phyloP scores from a whole-genome alignment of 35 echinoderm and acorn worm genomes.

The Chiridota heheva region DNA sequence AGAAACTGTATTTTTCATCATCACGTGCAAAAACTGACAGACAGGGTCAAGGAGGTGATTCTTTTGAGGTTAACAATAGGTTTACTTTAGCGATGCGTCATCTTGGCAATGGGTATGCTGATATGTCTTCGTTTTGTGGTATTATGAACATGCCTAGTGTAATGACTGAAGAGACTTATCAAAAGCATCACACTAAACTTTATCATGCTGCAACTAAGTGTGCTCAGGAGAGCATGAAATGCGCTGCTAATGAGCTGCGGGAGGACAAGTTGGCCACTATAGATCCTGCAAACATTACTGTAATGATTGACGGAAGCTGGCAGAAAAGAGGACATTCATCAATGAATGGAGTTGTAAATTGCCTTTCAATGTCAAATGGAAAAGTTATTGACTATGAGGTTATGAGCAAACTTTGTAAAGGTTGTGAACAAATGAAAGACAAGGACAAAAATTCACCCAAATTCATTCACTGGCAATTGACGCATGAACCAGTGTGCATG shows the following conservation, averaged over 20 bases:
- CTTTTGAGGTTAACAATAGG: conserved; percentile 12
- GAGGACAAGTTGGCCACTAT: neutral
- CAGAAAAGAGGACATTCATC: neutral
- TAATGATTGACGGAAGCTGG: neutral
- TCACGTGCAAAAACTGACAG: neutral
- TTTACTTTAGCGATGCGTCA: neutral
- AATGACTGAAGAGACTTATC: conserved; percentile 16
- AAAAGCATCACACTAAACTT: neutral
- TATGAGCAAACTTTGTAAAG: neutral
- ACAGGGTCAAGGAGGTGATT: neutral
- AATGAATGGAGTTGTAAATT: conserved; percentile 15
- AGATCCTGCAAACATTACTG: neutral
- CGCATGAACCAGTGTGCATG: neutral
- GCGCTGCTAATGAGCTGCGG: conserved; percentile 9
- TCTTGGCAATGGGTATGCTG: neutral
- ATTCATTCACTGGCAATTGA: neutral
- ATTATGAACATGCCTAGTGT: neutral
- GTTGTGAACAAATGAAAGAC: neutral
- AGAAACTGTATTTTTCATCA: neutral
- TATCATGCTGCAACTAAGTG: neutral
- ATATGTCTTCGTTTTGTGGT: neutral
- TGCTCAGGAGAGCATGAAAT: neutral
- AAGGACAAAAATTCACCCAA: neutral
- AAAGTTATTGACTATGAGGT: neutral
- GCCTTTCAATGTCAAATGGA: conserved; percentile 24